These are phyloP conservation scores for Drosophila carrolli DNA, from an alignment of 1,140 invertebrate genomes.

Conservation along the genomic window DNA sequence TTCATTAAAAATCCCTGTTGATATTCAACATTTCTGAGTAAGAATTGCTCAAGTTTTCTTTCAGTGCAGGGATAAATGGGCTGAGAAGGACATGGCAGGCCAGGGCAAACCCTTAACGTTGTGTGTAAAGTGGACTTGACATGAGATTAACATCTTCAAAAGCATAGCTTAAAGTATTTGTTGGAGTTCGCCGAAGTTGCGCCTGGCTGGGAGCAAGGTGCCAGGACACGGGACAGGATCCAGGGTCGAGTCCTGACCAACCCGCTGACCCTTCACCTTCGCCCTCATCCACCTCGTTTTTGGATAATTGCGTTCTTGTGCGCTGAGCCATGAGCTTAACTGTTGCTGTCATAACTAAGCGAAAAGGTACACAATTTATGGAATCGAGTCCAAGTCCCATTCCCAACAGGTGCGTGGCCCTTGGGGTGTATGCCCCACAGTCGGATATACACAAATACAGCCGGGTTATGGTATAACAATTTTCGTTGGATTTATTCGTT, in stretches of 20 bases:
- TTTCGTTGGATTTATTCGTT: conserved; percentile 75
- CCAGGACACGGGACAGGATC: conserved; percentile 22
- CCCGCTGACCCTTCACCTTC: conserved; percentile 33
- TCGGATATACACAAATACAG: conserved; percentile 7
- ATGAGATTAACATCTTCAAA: conserved; percentile 84
- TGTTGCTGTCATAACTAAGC: conserved; percentile 83
- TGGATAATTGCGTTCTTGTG: conserved; percentile 83
- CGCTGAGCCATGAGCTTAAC: conserved; percentile 82
- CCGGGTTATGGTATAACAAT: conserved; percentile 64
- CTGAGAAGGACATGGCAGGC: conserved; percentile 20
- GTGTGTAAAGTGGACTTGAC: conserved; percentile 84
- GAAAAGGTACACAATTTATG: conserved; percentile 82
- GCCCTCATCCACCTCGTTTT: conserved; percentile 41
- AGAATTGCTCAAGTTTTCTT: background rate
- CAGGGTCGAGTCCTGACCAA: conserved; percentile 15
- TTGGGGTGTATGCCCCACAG: conserved; percentile 16
- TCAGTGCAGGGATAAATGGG: conserved; percentile 11
- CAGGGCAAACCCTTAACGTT: conserved; percentile 70
- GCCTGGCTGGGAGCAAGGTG: conserved; percentile 49
- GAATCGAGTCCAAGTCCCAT: conserved; percentile 55
- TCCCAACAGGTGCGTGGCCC: conserved; percentile 39
- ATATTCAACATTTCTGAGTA: no score
- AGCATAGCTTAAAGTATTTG: conserved; percentile 83
- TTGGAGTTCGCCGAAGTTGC: conserved; percentile 74
- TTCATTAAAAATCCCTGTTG: no score